Evolutionary conservation across 1,140 invertebrate genomes (phyloP).

Genomic region (Thrips palmi): DNA sequence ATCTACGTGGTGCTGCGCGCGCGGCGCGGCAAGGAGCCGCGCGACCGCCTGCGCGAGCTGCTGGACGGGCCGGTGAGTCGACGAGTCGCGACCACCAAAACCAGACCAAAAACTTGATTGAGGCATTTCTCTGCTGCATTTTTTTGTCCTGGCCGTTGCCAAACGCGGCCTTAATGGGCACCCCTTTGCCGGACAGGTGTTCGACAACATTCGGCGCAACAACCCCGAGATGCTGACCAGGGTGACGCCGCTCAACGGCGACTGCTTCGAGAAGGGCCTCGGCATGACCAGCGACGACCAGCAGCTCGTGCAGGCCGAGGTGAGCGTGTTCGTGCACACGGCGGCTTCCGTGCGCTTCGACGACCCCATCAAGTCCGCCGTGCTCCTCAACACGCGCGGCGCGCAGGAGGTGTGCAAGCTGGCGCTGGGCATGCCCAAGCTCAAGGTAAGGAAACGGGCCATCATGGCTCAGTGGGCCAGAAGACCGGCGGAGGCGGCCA

Average conservation of each 20-base stretch:
- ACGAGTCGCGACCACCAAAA: background rate
- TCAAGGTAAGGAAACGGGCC: constrained; percentile 16
- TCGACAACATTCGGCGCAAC: constrained; percentile 22
- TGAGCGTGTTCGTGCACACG: constrained; percentile 43
- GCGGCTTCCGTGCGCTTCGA: constrained; percentile 33
- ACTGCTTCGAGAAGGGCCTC: constrained; percentile 26
- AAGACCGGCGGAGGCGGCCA: too few species aligned
- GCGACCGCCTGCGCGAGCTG: constrained; percentile 37
- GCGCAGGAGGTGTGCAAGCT: constrained; percentile 12
- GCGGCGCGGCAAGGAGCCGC: constrained; percentile 54
- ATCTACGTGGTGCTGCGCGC: constrained; percentile 59
- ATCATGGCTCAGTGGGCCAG: too few species aligned
- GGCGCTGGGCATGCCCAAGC: constrained; percentile 20
- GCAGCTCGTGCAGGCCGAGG: constrained; percentile 35
- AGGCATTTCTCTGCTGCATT: background rate
- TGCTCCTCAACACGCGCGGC: constrained; percentile 13
- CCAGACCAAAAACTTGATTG: too few species aligned
- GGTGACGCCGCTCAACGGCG: constrained; percentile 36
- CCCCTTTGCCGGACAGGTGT: constrained; percentile 19
- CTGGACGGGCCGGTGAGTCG: constrained; percentile 42
- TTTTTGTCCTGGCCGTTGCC: background rate
- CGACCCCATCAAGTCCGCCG: constrained; percentile 13
- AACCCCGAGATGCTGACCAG: constrained; percentile 23
- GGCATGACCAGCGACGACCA: constrained; percentile 31
- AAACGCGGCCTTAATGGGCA: background rate